Evolutionary conservation across 2,113 vertebrate genomes (phyloP).

Genomic region (Globicephala melas): DNA sequence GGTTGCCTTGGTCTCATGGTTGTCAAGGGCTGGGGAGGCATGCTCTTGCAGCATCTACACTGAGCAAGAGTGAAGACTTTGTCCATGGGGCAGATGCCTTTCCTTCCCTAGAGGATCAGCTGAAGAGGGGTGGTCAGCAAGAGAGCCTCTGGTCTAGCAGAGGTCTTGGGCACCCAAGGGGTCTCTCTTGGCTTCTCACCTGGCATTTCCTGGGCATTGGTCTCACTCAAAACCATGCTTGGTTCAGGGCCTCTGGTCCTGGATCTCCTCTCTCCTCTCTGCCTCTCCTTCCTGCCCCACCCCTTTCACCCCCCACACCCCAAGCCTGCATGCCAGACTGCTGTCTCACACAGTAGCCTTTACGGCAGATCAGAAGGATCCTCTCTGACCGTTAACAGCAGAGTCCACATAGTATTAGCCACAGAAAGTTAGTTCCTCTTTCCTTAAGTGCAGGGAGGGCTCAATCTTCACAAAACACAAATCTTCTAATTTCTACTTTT

Average conservation of each 20-base stretch:
- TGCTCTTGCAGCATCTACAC: not conserved
- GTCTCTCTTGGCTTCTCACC: not conserved
- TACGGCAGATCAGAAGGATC: not conserved
- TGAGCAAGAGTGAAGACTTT: not conserved
- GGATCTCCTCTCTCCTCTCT: too few relatives aligned
- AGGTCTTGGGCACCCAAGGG: fast-evolving
- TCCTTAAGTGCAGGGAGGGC: not conserved
- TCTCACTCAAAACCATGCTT: not conserved
- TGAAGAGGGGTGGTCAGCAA: not conserved
- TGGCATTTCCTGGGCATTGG: not conserved
- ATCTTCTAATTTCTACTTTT: not conserved
- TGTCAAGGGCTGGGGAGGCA: not conserved
- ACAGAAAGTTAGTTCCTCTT: not conserved
- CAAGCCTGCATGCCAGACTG: too few relatives aligned
- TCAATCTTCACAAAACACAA: not conserved
- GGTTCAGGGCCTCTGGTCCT: not conserved
- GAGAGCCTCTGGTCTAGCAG: not conserved
- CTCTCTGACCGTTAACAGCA: not conserved
- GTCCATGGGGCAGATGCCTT: not conserved
- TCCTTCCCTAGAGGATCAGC: not conserved
- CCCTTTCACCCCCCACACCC: fast-evolving
- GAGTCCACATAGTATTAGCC: not conserved
- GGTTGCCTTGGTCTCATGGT: not conserved
- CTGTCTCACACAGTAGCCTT: too few relatives aligned
- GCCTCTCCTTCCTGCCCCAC: not conserved